Percentiles rank a stretch among this genome's conserved stretches.
Evolutionary conservation across 2,113 vertebrate genomes (phyloP).

Genomic region (Chaetodon auriga): DNA sequence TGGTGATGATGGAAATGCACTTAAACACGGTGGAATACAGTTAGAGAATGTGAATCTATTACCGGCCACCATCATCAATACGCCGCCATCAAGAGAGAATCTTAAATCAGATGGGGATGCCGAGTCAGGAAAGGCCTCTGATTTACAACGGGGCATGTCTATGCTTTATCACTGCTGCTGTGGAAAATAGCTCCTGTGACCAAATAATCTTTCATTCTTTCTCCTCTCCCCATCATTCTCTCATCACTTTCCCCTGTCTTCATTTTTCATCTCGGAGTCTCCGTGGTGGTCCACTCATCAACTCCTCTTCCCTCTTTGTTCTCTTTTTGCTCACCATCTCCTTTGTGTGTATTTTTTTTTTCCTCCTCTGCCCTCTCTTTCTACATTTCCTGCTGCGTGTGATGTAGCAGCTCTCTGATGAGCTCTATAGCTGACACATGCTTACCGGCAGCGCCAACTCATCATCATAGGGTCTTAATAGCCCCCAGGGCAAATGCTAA

Average conservation of each 20-base stretch:
- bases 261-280: conserved; percentile 37
- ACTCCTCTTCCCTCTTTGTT: conserved; percentile 16
- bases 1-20: conserved; percentile 78
- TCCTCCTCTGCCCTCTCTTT: conserved; percentile 6
- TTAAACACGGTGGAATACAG: conserved; percentile 72
- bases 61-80: conserved; percentile 72
- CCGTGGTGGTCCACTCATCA: conserved; percentile 53
- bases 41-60: conserved; percentile 72
- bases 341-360: conserved; percentile 11
- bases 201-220: conserved; percentile 63
- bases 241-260: conserved; percentile 38
- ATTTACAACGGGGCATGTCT: conserved; percentile 68
- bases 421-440: conserved; percentile 58
- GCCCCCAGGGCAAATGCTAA: conserved; percentile 66
- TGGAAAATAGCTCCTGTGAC: conserved; percentile 52
- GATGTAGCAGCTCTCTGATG: conserved; percentile 61
- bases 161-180: conserved; percentile 68
- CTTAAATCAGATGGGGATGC: conserved; percentile 55
- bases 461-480: conserved; percentile 66
- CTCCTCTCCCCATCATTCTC: conserved; percentile 43
- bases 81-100: conserved; percentile 44
- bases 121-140: conserved; percentile 62
- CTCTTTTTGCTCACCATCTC: conserved; percentile 31
- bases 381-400: conserved; percentile 40
- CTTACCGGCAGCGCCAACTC: conserved; percentile 55